Conservation (phyloP, 2,113 vertebrate genomes). For the Sorex araneus region DNA sequence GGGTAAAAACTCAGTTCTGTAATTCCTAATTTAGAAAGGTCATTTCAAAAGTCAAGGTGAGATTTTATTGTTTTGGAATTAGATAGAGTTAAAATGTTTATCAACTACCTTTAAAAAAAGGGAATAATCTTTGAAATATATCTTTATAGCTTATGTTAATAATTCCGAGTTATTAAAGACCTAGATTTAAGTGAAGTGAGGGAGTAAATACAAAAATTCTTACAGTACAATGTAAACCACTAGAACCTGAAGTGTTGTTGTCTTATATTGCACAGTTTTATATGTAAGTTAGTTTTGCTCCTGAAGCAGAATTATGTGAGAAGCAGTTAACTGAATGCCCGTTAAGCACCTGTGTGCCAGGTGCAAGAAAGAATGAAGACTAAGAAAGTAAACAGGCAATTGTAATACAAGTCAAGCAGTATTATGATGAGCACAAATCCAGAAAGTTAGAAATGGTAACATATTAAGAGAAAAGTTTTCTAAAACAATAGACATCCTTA, state of each 20-base stretch:
- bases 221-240: background rate
- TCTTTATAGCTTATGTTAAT: slow-evolving; percentile 41
- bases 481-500: background rate
- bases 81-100: slow-evolving; percentile 61
- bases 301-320: slow-evolving; percentile 49
- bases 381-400: slow-evolving; percentile 48
- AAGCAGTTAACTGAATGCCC: slow-evolving; percentile 40
- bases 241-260: slow-evolving; percentile 44
- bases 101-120: slow-evolving; percentile 49
- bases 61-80: slow-evolving; percentile 74
- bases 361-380: background rate
- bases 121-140: slow-evolving; percentile 36
- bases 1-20: slow-evolving; percentile 44
- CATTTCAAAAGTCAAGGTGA: slow-evolving; percentile 62
- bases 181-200: slow-evolving; percentile 59
- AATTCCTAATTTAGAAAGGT: slow-evolving; percentile 65
- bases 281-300: slow-evolving; percentile 34
- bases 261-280: slow-evolving; percentile 18
- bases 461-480: slow-evolving; percentile 33
- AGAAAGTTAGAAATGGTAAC: background rate
- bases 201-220: slow-evolving; percentile 37
- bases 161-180: slow-evolving; percentile 45
- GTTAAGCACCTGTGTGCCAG: slow-evolving; percentile 44
- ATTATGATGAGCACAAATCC: background rate
- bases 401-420: slow-evolving; percentile 22